Evolutionary conservation across 2,113 vertebrate species (phyloP).

Genomic region (Salvelinus namaycush): DNA sequence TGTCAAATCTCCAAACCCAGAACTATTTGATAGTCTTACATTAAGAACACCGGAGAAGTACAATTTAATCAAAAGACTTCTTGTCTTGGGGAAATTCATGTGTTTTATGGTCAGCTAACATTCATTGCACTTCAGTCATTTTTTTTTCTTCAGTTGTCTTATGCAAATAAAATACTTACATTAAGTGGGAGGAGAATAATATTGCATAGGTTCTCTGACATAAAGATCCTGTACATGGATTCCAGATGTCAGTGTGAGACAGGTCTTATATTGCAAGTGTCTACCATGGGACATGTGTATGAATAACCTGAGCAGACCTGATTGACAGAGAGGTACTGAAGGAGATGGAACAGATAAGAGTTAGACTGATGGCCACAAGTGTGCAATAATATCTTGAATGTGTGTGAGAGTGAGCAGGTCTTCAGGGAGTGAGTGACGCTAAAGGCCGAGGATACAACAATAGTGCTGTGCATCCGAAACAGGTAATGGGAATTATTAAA

Average conservation of each 20-base stretch:
- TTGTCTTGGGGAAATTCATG: neutral
- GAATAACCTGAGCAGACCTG: neutral
- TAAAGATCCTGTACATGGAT: conserved; percentile 33
- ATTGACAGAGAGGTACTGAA: neutral
- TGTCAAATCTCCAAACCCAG: conserved; percentile 35
- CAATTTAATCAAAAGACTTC: conserved; percentile 10
- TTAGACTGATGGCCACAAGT: neutral
- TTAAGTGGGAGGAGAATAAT: conserved; percentile 30
- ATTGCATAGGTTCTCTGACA: conserved; percentile 26
- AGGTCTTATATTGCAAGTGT: neutral
- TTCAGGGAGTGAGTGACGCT: neutral
- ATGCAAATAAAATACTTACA: neutral
- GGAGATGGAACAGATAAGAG: neutral
- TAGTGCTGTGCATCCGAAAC: too few relatives aligned
- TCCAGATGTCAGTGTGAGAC: conserved; percentile 43
- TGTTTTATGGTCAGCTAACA: conserved; percentile 5
- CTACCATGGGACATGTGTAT: neutral
- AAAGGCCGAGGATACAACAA: neutral
- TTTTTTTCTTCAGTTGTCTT: neutral
- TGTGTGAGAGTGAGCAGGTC: neutral
- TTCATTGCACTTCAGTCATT: neutral
- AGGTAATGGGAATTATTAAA: too few relatives aligned
- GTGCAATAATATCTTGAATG: neutral
- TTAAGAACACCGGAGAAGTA: conserved; percentile 13
- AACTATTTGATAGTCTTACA: conserved; percentile 16